phyloP scores from a whole-genome alignment of 2,888 invertebrate genomes.

The Polietes domitor region DNA sequence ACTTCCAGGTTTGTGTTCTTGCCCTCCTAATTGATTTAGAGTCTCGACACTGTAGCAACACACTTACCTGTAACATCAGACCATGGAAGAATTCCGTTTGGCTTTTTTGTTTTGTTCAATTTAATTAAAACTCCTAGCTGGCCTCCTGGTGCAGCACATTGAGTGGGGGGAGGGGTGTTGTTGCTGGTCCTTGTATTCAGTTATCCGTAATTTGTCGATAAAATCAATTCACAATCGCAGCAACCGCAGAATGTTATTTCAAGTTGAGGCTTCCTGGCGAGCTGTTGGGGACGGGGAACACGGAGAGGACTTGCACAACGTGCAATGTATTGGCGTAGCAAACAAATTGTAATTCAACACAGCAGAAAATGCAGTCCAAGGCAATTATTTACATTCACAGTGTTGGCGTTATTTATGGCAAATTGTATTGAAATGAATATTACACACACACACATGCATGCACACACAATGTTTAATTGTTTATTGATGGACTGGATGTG shows the following conservation, averaged over 20 bases:
- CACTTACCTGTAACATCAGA: slow-evolving; percentile 42
- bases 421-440: background rate
- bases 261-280: slow-evolving; percentile 34
- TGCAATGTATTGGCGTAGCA: background rate
- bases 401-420: background rate
- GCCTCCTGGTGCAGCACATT: background rate
- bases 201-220: slow-evolving; percentile 30
- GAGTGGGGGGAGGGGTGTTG: background rate
- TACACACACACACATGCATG: too few relatives aligned
- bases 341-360: slow-evolving; percentile 1
- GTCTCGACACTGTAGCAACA: background rate
- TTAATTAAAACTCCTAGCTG: background rate
- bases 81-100: slow-evolving; percentile 6
- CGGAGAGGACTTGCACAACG: background rate
- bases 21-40: slow-evolving; percentile 6
- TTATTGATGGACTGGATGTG: background rate
- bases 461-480: background rate
- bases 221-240: slow-evolving; percentile 43
- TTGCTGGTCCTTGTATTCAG: background rate
- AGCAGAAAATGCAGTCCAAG: background rate
- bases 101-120: background rate
- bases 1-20: background rate
- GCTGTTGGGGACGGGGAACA: background rate
- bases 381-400: background rate
- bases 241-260: slow-evolving; percentile 53